These are phyloP conservation scores for Apistogramma diplotaenia DNA, from an alignment of 2,113 vertebrate species.

Conservation along the genomic window DNA sequence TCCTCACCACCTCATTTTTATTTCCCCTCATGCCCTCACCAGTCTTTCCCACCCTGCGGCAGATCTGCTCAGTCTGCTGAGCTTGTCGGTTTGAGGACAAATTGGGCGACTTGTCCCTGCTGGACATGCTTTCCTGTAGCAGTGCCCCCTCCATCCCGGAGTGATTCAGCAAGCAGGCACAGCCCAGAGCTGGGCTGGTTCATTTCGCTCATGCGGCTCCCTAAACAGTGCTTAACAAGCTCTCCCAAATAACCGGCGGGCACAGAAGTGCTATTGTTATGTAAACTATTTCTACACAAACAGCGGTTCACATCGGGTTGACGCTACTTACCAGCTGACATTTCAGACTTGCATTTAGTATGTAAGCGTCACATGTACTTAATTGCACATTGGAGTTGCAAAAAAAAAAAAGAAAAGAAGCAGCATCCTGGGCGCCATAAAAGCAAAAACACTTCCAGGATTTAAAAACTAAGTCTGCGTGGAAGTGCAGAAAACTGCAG, in stretches of 20 bases:
- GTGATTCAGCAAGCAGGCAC: conserved; percentile 16
- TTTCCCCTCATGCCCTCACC: background rate
- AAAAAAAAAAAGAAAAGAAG: background rate
- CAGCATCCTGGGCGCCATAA: too few species aligned
- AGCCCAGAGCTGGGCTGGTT: background rate
- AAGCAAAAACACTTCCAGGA: background rate
- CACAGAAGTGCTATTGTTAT: conserved; percentile 18
- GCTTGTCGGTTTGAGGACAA: conserved; percentile 17
- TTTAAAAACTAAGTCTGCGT: background rate
- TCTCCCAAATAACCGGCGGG: conserved; percentile 50
- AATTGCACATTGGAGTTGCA: background rate
- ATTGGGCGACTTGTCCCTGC: conserved; percentile 33
- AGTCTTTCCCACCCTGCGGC: background rate
- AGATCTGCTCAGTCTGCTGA: conserved; percentile 9
- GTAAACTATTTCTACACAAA: conserved; percentile 17
- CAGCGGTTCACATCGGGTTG: background rate
- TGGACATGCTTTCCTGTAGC: background rate
- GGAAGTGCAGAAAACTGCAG: background rate
- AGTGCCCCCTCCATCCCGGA: background rate
- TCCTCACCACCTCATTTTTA: background rate
- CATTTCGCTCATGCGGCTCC: conserved; percentile 15
- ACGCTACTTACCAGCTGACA: background rate
- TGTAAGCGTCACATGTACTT: background rate
- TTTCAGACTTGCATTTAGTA: background rate
- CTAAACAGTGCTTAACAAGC: conserved; percentile 42